Evolutionary conservation across 2,888 invertebrate genomes (phyloP), one percentile per base, ranked within the genome.

Genomic region (Himalopsyche kuldschensis): DNA sequence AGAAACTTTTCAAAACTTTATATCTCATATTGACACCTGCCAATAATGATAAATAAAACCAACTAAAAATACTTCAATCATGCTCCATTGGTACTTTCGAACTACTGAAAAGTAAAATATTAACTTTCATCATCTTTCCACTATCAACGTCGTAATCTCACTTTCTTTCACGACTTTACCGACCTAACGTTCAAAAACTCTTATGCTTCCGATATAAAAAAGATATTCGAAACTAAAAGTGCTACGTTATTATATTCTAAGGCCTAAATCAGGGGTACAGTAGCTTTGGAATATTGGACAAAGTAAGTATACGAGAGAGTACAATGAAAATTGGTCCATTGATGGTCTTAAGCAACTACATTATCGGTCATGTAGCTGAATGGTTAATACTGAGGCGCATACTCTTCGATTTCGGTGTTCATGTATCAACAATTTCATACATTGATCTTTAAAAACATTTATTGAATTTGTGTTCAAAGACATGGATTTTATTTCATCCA

Each of bases 111-210:
- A 55, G 20, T 3, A 2, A n/a, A 55, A 55, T 55, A 55, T 55
- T 55, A 55, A 55, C 55, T 55, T 24, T 77, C 77, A 41, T 77
- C 24, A 35, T 77, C 41, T 32, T 31, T 75, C 41, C 41, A 77
- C 32, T 77, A 77, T 77, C 77, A 5, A 32, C 32, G 24, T n/a
- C 5, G n/a, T 27, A 41, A 80, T 80, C 69, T 80, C 75, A 80
- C 80, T 80, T 80, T 80, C 80, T 80, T 80, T 80, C 80, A 80
- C 80, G 69, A 80, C 69, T 75, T 69, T 20, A 8, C 77, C n/a
- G 31, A 35, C 31, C 75, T 75, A 75, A n/a, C 32, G 75, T 31
- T 31, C 75, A 75, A 27, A 27, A 75, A n/a, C 75, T 30, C 32
- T 75, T 75, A 30, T 31, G 75, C 75, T 75, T 75, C 75, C 75